Evolutionary conservation across 2,888 invertebrate species (phyloP), one percentile per base, ranked within the genome.

Genomic region (Zygogramma bicolorata): DNA sequence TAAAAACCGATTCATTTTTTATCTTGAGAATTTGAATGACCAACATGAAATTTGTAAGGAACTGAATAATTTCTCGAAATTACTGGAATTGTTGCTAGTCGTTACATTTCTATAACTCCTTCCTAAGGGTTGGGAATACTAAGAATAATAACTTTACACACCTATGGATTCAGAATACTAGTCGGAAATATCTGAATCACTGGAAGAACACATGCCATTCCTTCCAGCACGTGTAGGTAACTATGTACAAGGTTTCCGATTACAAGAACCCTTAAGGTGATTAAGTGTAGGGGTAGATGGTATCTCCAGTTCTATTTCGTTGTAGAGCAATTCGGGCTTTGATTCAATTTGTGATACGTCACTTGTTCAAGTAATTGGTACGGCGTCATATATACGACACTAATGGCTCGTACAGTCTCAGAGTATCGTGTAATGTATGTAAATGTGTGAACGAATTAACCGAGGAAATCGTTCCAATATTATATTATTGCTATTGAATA

Each of bases 331-430:
- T 61, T 67, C 40, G 25, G 66, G 66, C 63, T 73, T 63, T 69
- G 69, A 73, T 70, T 70, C 67, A 67, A 70, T 70, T 70, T 42
- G 65, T 68, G 68, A 71, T 74, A 68, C 68, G 68, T 53, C 59
- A 58, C 65, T 68, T 68, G 58, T 65, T 68, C 20, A 68, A 65
- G 63, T 65, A 68, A 74, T 74, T 74, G n/a, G 68, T 34, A 62
- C 40, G 25, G 61, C 58, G 61, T 60, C 61, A 65, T 38, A 57
- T 65, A 74, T 58, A 58, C n/a, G 74, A 71, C 68, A 57, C 53
- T 65, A 74, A 74, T 70, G 65, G 61, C 53, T 20, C 65, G 29
- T 29, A 65, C 38, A 71, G 65, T 65, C 42, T 18, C 62, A 49
- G 58, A 59, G 57, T 69, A 22, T 61, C 58, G 63, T 58, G 38